Conservation (phyloP, 2,888 invertebrate species). For the Calameuta pallipes region DNA sequence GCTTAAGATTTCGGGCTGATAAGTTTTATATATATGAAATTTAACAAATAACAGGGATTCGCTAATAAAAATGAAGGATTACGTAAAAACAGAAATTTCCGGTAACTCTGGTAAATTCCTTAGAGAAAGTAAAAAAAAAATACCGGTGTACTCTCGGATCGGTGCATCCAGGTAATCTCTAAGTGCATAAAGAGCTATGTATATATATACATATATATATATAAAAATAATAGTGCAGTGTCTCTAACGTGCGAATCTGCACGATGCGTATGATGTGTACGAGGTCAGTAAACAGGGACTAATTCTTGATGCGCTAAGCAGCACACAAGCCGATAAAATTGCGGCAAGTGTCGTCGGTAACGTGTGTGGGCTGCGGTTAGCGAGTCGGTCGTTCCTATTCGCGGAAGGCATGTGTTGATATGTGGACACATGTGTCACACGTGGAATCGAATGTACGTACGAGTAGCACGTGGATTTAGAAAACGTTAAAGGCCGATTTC, state of each 20-base stretch:
- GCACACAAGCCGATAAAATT: constrained; percentile 59
- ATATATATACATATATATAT: no score
- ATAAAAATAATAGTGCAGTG: not conserved
- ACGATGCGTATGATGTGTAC: constrained; percentile 45
- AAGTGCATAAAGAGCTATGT: not conserved
- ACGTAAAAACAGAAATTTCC: not conserved
- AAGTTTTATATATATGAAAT: not conserved
- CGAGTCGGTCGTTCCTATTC: constrained; percentile 37
- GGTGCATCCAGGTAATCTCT: not conserved
- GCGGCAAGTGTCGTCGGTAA: constrained; percentile 42
- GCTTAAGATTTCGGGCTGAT: not conserved
- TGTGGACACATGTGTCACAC: not conserved
- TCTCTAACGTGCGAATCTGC: not conserved
- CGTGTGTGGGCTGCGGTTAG: constrained; percentile 42
- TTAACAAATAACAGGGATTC: not conserved
- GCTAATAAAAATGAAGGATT: not conserved
- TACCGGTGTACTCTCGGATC: not conserved
- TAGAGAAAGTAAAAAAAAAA: not conserved
- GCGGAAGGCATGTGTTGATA: not conserved
- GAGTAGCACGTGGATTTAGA: not conserved
- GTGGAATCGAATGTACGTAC: not conserved
- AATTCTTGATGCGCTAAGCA: constrained; percentile 61
- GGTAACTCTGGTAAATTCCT: not conserved
- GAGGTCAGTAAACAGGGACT: constrained; percentile 50
- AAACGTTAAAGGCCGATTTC: not conserved